Conservation (phyloP, 2,888 invertebrate genomes). For the Nymphalis c-album region DNA sequence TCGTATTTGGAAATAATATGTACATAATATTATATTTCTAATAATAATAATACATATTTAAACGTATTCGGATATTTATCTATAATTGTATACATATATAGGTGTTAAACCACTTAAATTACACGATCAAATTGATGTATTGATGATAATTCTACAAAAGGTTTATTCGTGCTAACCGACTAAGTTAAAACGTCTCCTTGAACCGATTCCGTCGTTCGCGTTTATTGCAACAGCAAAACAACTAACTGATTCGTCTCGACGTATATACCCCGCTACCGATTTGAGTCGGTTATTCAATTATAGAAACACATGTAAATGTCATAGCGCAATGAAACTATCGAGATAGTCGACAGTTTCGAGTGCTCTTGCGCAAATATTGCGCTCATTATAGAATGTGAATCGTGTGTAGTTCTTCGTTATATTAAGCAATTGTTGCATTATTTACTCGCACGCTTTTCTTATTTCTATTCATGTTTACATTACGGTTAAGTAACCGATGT, state of each 20-base stretch:
- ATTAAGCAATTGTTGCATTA: constrained; percentile 51
- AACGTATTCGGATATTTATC: background rate
- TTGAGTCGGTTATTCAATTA: constrained; percentile 70
- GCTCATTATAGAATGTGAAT: constrained; percentile 42
- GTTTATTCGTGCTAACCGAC: constrained; percentile 52
- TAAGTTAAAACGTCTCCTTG: constrained; percentile 60
- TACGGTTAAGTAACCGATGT: constrained; percentile 27
- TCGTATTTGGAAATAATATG: background rate
- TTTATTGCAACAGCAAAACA: constrained; percentile 30
- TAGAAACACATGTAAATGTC: constrained; percentile 73
- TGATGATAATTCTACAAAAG: constrained; percentile 7
- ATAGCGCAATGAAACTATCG: constrained; percentile 55
- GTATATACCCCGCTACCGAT: constrained; percentile 52
- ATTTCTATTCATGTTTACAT: constrained; percentile 36
- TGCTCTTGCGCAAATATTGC: constrained; percentile 51
- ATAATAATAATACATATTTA: background rate
- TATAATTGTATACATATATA: background rate
- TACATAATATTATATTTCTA: background rate
- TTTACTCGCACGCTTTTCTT: constrained; percentile 46
- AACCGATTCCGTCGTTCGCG: constrained; percentile 50
- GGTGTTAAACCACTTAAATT: background rate
- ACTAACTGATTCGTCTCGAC: constrained; percentile 32
- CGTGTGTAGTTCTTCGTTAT: constrained; percentile 45
- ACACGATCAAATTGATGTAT: too few species aligned
- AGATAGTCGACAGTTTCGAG: constrained; percentile 40